Percentiles rank a stretch among this genome's conserved stretches.
These are phyloP conservation scores for Conus betulinus DNA, from an alignment of 1,140 invertebrate species.

Conservation along the genomic window DNA sequence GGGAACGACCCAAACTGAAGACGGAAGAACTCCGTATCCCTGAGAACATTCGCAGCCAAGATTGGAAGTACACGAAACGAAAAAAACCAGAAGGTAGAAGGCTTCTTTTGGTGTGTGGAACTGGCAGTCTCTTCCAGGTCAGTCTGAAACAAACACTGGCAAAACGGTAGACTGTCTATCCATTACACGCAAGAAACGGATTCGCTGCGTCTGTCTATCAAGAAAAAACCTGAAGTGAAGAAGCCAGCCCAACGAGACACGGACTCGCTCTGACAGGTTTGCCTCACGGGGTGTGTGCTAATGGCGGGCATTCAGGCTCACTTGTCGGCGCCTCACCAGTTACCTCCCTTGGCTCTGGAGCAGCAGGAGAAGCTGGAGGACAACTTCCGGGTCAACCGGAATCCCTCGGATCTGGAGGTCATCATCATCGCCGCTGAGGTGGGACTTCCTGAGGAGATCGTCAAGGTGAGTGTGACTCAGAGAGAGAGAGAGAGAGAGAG, in stretches of 20 bases:
- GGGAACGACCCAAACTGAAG: too few relatives aligned
- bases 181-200: neutral
- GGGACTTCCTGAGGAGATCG: conserved; percentile 51
- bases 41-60: too few relatives aligned
- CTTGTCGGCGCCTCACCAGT: conserved; percentile 55
- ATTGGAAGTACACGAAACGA: too few relatives aligned
- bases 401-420: conserved; percentile 64
- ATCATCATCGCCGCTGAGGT: conserved; percentile 63
- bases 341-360: conserved; percentile 54
- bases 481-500: too few relatives aligned
- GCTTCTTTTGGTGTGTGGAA: too few relatives aligned
- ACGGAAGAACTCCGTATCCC: too few relatives aligned
- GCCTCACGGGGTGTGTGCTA: too few relatives aligned
- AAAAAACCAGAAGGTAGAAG: too few relatives aligned
- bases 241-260: neutral
- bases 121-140: too few relatives aligned
- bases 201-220: neutral
- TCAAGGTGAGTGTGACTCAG: conserved; percentile 47
- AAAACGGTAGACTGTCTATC: neutral
- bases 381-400: conserved; percentile 59
- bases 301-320: conserved; percentile 55
- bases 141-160: too few relatives aligned
- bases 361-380: conserved; percentile 56
- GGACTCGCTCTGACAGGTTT: neutral
- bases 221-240: neutral